Conservation (phyloP, 2,113 vertebrate genomes). For the Parotia lawesii region DNA sequence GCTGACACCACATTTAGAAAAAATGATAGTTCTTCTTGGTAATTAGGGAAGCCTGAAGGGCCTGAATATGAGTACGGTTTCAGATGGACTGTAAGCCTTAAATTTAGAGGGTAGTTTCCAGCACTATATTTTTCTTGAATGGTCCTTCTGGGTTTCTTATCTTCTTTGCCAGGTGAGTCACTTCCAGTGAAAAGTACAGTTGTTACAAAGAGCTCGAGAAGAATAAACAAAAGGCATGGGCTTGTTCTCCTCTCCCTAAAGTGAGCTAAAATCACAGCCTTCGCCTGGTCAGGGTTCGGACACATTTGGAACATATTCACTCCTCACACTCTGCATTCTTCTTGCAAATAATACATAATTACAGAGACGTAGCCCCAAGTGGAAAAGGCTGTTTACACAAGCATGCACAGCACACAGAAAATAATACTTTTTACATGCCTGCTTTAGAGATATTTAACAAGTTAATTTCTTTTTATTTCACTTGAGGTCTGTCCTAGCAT, state of each 20-base stretch:
- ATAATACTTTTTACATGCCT: background rate
- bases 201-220: background rate
- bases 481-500: slow-evolving; percentile 12
- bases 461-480: slow-evolving; percentile 18
- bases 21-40: background rate
- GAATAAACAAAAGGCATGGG: slow-evolving; percentile 5
- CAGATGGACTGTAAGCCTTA: background rate
- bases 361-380: background rate
- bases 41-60: slow-evolving; percentile 18
- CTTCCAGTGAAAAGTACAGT: slow-evolving; percentile 10
- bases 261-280: background rate
- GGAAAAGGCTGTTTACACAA: background rate
- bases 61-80: background rate
- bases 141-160: slow-evolving; percentile 17
- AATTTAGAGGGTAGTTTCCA: background rate
- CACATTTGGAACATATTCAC: slow-evolving; percentile 16
- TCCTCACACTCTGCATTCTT: background rate
- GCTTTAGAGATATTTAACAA: slow-evolving; percentile 17
- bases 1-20: slow-evolving; percentile 20
- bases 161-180: slow-evolving; percentile 47
- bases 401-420: background rate
- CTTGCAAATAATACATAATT: slow-evolving; percentile 15
- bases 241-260: slow-evolving; percentile 10
- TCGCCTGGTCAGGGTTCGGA: background rate
- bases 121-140: background rate